Base-by-base conservation (phyloP, 2,888 invertebrate genomes). In the Phytoseiulus persimilis region DNA sequence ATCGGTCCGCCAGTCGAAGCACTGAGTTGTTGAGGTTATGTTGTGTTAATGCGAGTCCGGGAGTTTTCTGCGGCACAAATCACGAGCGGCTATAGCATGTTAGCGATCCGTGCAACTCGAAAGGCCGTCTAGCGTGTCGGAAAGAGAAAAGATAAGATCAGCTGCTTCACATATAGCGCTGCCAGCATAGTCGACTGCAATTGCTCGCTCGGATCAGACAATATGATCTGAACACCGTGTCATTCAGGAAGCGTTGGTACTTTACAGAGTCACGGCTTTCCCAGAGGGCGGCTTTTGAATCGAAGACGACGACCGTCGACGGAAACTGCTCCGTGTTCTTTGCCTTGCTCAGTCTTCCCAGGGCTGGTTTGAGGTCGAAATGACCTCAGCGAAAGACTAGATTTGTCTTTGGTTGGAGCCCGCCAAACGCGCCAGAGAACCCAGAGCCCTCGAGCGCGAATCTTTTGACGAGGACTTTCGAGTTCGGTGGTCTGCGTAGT, bases 21-120 rank as follows among this genome's bases (percentile, higher is more conserved):
- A 65, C 65, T 65, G 65, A 65, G 65, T 65, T 65, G 65, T 65
- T 65, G 65, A 65, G 65, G 65, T 65, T 65, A 65, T 65, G 65
- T 65, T 65, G 65, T 65, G 65, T 65, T 65, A 65, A 65, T 65
- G 65, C 65, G 65, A 65, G 65, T 65, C 65, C 65, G 65, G 65
- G 65, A 65, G 5, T 65, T 65, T 65, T 65, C 65, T 65, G 65
- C 65, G 65, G 65, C 65, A 65, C 65, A 65, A 65, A 65, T 65
- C 65, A 65, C 65, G 18, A 23, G 11, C 65, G 18, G 28, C 14
- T 6, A 14, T 28, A 28, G 65, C 65, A 65, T 65, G 65, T 65
- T 65, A 65, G 65, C 65, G 65, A 65, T 65, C 65, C 65, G 65
- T 65, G 65, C 65, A 65, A 65, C 65, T 65, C 65, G 65, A 65